Evolutionary conservation across 1,140 invertebrate species (phyloP).

Genomic region (Temnothorax curvispinosus): DNA sequence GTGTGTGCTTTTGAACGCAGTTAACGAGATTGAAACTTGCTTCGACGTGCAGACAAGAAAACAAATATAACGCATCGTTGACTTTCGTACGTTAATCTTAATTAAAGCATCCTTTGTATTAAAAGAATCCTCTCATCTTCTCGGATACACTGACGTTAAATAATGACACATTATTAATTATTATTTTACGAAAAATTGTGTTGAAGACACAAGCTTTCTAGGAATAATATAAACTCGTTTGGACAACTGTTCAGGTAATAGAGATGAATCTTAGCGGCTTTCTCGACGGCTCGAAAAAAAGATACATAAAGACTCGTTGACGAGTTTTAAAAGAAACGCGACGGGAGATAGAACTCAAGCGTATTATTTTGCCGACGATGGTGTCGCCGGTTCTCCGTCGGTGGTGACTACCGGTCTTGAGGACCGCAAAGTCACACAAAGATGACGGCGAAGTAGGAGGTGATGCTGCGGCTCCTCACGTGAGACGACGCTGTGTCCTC

Average conservation of each 20-base stretch:
- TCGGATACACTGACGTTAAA: not conserved
- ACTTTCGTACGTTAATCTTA: not conserved
- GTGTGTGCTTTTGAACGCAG: not conserved
- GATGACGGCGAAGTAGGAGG: conserved; percentile 71
- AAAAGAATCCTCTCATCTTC: not conserved
- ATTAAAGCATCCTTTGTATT: not conserved
- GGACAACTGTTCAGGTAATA: not conserved
- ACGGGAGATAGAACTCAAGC: not conserved
- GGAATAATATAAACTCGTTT: not conserved
- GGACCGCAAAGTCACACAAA: conserved; percentile 45
- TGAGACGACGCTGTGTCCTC: conserved; percentile 74
- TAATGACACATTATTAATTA: not conserved
- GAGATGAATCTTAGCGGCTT: not conserved
- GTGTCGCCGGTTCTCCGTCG: not conserved
- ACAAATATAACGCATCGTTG: not conserved
- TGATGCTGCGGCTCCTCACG: conserved; percentile 73
- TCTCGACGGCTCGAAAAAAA: not conserved
- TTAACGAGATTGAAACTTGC: not conserved
- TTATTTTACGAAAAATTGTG: not conserved
- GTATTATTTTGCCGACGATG: conserved; percentile 25
- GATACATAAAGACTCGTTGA: not conserved
- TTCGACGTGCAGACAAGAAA: not conserved
- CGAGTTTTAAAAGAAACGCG: conserved; percentile 15
- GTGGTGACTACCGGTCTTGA: conserved; percentile 44
- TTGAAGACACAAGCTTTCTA: not conserved